Base-by-base conservation (phyloP, 2,888 invertebrate species). In the Achlya flavicornis region DNA sequence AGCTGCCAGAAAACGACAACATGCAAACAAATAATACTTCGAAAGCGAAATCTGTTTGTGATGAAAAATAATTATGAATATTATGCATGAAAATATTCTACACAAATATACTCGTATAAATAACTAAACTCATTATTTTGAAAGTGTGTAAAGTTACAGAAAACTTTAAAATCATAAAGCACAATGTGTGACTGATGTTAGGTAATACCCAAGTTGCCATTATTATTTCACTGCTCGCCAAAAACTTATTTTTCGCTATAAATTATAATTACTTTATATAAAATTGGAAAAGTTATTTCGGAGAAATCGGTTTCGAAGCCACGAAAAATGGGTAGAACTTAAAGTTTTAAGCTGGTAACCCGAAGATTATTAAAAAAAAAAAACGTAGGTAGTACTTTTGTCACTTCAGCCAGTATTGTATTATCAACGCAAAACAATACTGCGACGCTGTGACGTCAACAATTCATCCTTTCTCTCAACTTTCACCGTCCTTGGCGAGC, bases 401-500 rank as follows among this genome's bases (percentile, higher is more conserved):
- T 65, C 61, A 58, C 26, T 62, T 64, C 65, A 63, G 63, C 57
- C 64, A 64, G 53, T 41, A 63, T 62, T 66, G 61, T 63, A 65
- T 63, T 72, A 67, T 68, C 64, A 63, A 59, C 64, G 66, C 64
- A 38, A 64, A 72, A 76, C 75, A 73, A 68, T 66, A 65, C 71
- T 63, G 68, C 73, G 72, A 64, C 66, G 67, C 72, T 64, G 73
- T 88, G 87, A 88, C 84, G 82, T 83, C 84, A 84, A 71, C 67
- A 76, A 77, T 80, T 81, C 83, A 87, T 90, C 91, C 90, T 91
- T 90, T 91, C 90, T 85, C 89, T 85, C 77, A 73, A 87, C 92
- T 93, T 93, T 93, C 92, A 86, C 92, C 83, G 88, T 91, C 92
- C 92, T 92, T 92, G 88, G 84, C 84, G 75, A 82, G 77, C 79